A percentile compares a stretch with the other conserved stretches of the same genome.
These are phyloP conservation scores for Drosophila diplacantha DNA, from an alignment of 2,888 invertebrate species.

Conservation along the genomic window DNA sequence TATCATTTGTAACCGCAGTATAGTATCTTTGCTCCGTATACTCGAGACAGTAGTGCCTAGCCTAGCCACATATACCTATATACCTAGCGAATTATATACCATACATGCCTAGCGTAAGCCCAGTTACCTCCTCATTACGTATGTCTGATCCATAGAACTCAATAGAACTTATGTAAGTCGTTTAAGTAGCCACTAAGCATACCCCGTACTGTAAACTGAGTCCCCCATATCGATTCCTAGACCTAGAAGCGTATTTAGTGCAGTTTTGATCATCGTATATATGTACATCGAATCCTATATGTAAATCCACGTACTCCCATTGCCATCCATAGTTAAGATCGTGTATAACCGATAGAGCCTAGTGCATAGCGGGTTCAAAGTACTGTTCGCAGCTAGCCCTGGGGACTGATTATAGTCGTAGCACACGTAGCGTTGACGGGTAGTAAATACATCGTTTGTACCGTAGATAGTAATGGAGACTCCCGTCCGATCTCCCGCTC, in stretches of 20 bases:
- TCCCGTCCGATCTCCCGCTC: slow-evolving; percentile 25
- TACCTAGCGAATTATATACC: not conserved
- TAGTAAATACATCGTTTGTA: no score
- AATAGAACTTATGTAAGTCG: slow-evolving; percentile 26
- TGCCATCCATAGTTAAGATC: slow-evolving; percentile 19
- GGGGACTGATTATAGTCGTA: slow-evolving; percentile 18
- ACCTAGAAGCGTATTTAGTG: slow-evolving; percentile 19
- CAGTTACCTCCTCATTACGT: not conserved
- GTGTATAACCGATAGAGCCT: slow-evolving; percentile 13
- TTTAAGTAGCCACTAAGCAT: slow-evolving; percentile 27
- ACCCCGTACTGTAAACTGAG: slow-evolving; percentile 21
- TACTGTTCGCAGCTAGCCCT: slow-evolving; percentile 12
- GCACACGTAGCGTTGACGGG: slow-evolving; percentile 1
- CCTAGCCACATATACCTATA: not conserved
- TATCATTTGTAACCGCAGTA: slow-evolving; percentile 31
- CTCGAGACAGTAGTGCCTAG: slow-evolving; percentile 23
- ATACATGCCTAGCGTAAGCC: slow-evolving; percentile 2
- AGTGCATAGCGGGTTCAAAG: slow-evolving; percentile 4
- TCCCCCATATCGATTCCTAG: slow-evolving; percentile 1
- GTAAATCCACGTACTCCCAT: slow-evolving; percentile 27
- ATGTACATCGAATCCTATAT: slow-evolving; percentile 4
- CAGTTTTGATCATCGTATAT: slow-evolving; percentile 17
- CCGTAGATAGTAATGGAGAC: not conserved
- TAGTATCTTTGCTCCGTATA: slow-evolving; percentile 26
- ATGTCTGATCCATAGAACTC: slow-evolving; percentile 4